A percentile compares a stretch with the other conserved stretches of the same genome.
Evolutionary conservation across 2,113 vertebrate genomes (phyloP).

Genomic region (Cebus imitator): DNA sequence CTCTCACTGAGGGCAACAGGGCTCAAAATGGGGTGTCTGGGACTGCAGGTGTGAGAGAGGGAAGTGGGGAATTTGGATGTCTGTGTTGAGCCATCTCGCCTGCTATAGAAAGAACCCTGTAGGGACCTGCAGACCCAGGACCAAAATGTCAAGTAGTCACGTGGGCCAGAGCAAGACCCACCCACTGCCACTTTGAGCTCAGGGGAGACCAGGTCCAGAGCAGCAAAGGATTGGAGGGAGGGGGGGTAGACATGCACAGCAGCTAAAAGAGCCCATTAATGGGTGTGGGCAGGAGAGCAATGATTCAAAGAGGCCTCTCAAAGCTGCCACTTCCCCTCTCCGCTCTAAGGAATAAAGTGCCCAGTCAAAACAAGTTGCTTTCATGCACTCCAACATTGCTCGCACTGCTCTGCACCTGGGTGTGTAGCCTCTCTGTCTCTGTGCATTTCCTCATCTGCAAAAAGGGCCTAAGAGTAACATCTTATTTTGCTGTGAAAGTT

Average conservation of each 20-base stretch:
- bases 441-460: not conserved
- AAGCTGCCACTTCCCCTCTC: not conserved
- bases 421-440: not conserved
- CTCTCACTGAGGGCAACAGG: not conserved
- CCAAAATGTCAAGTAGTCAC: not conserved
- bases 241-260: rapidly evolving
- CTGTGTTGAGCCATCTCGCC: not conserved
- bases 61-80: not conserved
- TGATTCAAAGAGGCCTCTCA: not conserved
- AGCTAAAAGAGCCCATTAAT: not conserved
- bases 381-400: not conserved
- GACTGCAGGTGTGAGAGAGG: not conserved
- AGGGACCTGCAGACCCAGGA: not conserved
- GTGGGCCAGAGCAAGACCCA: too few relatives aligned
- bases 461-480: not conserved
- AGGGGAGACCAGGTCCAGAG: not conserved
- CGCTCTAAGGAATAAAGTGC: not conserved
- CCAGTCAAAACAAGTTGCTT: not conserved
- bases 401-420: not conserved
- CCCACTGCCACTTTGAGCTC: too few relatives aligned
- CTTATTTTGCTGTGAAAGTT: not conserved
- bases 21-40: not conserved
- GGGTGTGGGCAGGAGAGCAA: rapidly evolving
- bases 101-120: not conserved
- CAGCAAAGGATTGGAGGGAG: not conserved